Base-by-base conservation (phyloP, 2,113 vertebrate genomes). In the Tor tambroides region DNA sequence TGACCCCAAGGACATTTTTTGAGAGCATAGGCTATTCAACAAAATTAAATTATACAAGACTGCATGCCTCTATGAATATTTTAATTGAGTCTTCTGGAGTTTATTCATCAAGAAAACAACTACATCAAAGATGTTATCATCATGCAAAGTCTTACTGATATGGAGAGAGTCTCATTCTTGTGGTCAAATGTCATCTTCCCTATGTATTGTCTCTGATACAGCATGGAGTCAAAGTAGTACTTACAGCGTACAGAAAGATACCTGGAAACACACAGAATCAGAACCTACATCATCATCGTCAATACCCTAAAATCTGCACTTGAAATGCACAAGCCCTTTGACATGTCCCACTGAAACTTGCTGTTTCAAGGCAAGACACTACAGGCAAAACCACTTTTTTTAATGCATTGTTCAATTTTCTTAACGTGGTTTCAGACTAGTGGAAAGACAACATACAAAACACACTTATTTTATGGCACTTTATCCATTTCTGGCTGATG, bases 161-260 rank as follows among this genome's bases (percentile, higher is more conserved):
- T 98, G 72, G 95, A 94, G 87, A 99, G 96, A 0, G 95, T 96
- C 92, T 98, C 97, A 32, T 95, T 97, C 89, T 96, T 97, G 91
- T 99, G 98, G 91, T 99, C 96, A 89, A 99, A 99, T 69, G 79
- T 86, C 93, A 99, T 97, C 89, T 95, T 97, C 87, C 98, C 98
- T 85, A 94, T 96, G 92, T 95, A 98, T 72, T 94, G 94, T 87
- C 97, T 95, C 91, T 96, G 94, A 28, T 93, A 94, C 67, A 99
- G 15, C 92, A 98, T 96, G 76, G 93, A 93, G 83, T 98, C 94
- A 91, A 99, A 99, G 92, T 97, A 97, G 63, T 97, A 95, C 92
- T 97, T 98, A 92, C 98, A 99, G 41, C 96, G 96, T 74, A 97
- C 92, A 8, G 97, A 96, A 90, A 98, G 94, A 87, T 92, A 95